Evolutionary conservation across 2,888 invertebrate genomes (phyloP), one percentile per base, ranked within the genome.

Genomic region (Pseudoips prasinana): DNA sequence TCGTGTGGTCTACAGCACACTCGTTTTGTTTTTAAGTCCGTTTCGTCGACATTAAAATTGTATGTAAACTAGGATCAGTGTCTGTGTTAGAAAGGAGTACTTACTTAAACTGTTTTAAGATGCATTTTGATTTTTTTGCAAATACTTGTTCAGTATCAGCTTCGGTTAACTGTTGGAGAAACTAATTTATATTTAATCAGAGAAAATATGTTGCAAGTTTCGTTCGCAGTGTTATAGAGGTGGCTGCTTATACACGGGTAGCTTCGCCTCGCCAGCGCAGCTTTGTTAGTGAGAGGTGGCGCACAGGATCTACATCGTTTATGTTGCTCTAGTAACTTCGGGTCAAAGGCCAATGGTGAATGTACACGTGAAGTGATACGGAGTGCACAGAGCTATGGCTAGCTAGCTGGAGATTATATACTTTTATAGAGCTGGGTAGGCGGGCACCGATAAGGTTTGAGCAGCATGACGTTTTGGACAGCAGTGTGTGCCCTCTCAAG

Each of bases 291-390:
- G 9, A 23, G 8, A 9, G 23, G 6, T 8, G 23, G 23, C 8
- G 6, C 23, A 23, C 8, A 9, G 9, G n/a, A 8, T 23, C 9
- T 23, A 23, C 23, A 9, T 23, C 8, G 9, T 23, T 23, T 23
- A 23, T 23, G n/a, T 23, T 23, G 23, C 23, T 23, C 23, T 23
- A 23, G 23, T 23, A 9, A 9, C 23, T 9, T 23, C 9, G 23
- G 23, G 23, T 23, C 23, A 9, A 8, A 23, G 23, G 8, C 9
- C 23, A 23, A 9, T 23, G 23, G 5, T 23, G 8, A 23, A 9
- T 23, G 23, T 23, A 9, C 8, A 23, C 8, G 8, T 23, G 9
- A 23, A 9, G 23, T 23, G 23, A 23, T 23, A 9, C 9, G 1
- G 4, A 23, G 23, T 8, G 23, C 23, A 6, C 23, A 23, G 8